Conservation (phyloP, 2,797 vertebrate species). For the Pseudochaenichthys georgianus region DNA sequence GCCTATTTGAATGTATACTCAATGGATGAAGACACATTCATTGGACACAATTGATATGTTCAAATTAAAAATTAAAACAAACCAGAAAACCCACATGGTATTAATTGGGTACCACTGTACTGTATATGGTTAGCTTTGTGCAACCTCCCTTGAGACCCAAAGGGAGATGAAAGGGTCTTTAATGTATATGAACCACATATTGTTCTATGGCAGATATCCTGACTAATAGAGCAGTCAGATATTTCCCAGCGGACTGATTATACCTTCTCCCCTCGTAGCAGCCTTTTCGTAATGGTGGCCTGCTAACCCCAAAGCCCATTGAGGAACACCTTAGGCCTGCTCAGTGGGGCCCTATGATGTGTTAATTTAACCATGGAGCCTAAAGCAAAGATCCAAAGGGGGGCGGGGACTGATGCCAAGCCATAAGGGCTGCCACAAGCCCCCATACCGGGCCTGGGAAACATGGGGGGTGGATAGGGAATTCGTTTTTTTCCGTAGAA, state of each 20-base stretch:
- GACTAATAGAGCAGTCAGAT: slow-evolving; percentile 56
- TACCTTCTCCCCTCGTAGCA: slow-evolving; percentile 25
- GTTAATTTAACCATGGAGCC: slow-evolving; percentile 52
- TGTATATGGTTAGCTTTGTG: slow-evolving; percentile 53
- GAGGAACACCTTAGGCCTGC: slow-evolving; percentile 44
- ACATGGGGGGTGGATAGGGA: slow-evolving; percentile 7
- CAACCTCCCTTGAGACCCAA: slow-evolving; percentile 33
- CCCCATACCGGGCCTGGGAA: slow-evolving; percentile 50
- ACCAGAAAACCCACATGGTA: slow-evolving; percentile 21
- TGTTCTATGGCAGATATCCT: slow-evolving; percentile 35
- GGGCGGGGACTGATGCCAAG: slow-evolving; percentile 27
- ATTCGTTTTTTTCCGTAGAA: slow-evolving; percentile 19
- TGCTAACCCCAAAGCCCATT: slow-evolving; percentile 31
- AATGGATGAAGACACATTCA: slow-evolving; percentile 10
- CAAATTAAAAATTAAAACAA: slow-evolving; percentile 16
- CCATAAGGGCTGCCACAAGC: slow-evolving; percentile 22
- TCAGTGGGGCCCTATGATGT: slow-evolving; percentile 63
- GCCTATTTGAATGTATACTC: not conserved
- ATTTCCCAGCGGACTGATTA: slow-evolving; percentile 64
- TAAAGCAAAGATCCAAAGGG: slow-evolving; percentile 37
- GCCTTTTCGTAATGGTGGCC: slow-evolving; percentile 49
- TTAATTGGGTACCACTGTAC: slow-evolving; percentile 50
- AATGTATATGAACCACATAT: slow-evolving; percentile 67
- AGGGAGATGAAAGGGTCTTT: slow-evolving; percentile 66
- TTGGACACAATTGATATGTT: not conserved